Base-by-base conservation (phyloP, 2,888 invertebrate genomes). In the Amphipyra berbera region DNA sequence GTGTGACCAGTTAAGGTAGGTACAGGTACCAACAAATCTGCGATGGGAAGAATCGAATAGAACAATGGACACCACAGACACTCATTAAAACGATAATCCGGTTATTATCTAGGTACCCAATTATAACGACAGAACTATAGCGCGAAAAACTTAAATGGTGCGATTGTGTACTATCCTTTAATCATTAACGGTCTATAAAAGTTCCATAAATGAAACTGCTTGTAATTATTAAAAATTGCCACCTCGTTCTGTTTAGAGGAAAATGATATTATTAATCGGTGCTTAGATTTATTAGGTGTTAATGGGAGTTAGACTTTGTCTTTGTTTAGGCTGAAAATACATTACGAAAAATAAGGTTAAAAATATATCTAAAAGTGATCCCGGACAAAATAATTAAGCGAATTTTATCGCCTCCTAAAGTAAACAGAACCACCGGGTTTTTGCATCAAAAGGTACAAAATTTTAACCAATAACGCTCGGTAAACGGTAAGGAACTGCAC, bases 41-140 rank as follows among this genome's bases (percentile, higher is more conserved):
- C 47, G 49, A 56, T 66, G 72, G 57, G 63, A 56, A 71, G 57
- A 49, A 54, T 56, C 45, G 12, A 52, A 65, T 54, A 69, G 76
- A 80, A 80, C 80, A 80, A 80, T 80, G 58, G 73, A 21, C 53
- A 21, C 61, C 52, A 58, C 57, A 58, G 48, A 53, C 56, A 67
- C 46, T 74, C 68, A 68, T 62, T 68, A 67, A 33, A 64, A 46
- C 58, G 41, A 67, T 68, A 68, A 75, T 78, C 70, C 60, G 47
- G 64, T 68, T 78, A 59, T 75, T 75, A 75, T 64, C 46, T 54
- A n/a, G n/a, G n/a, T n/a, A 55, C 30, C 50, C 56, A 73, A 62
- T 53, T 44, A 57, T 37, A 48, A 27, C 5, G 44, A 48, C 10
- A 33, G 21, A 21, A 33, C 10, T 53, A 53, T 40, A 70, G 12